These are phyloP conservation scores for Athripsodes cinereus DNA, from an alignment of 2,888 invertebrate genomes.

Conservation along the genomic window DNA sequence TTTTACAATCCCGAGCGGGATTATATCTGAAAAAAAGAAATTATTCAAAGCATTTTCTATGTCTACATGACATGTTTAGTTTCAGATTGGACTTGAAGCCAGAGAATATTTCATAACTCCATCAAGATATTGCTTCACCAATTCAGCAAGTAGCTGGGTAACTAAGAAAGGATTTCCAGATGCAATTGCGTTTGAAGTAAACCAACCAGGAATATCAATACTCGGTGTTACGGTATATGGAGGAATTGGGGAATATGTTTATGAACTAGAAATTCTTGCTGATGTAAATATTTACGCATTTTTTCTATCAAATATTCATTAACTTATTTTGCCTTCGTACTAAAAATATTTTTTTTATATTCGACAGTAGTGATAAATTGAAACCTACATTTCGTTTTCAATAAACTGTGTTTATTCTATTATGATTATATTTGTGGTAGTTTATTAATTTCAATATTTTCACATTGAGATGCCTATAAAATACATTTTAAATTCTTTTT, in stretches of 20 bases:
- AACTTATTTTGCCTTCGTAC: too few species aligned
- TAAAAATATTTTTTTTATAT: too few species aligned
- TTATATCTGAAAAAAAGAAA: too few species aligned
- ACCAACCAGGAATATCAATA: slow-evolving; percentile 80
- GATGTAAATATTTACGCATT: slow-evolving; percentile 20
- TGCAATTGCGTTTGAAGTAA: slow-evolving; percentile 91
- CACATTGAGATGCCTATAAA: neutral
- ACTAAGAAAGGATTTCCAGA: slow-evolving; percentile 96
- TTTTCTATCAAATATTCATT: too few species aligned
- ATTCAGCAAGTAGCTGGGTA: slow-evolving; percentile 90
- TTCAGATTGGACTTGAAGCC: neutral
- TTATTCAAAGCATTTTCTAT: too few species aligned
- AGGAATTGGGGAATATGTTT: slow-evolving; percentile 83
- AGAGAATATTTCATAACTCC: slow-evolving; percentile 61
- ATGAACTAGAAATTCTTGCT: slow-evolving; percentile 71
- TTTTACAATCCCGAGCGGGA: too few species aligned
- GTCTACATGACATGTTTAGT: too few species aligned
- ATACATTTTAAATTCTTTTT: neutral
- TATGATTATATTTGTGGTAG: too few species aligned
- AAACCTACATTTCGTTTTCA: too few species aligned
- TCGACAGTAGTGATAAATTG: too few species aligned
- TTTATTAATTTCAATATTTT: too few species aligned
- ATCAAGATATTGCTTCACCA: slow-evolving; percentile 84
- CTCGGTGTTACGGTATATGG: slow-evolving; percentile 88
- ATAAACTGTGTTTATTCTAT: too few species aligned